Conservation (phyloP, 2,888 invertebrate species). For the Mechanitis messenoides region DNA sequence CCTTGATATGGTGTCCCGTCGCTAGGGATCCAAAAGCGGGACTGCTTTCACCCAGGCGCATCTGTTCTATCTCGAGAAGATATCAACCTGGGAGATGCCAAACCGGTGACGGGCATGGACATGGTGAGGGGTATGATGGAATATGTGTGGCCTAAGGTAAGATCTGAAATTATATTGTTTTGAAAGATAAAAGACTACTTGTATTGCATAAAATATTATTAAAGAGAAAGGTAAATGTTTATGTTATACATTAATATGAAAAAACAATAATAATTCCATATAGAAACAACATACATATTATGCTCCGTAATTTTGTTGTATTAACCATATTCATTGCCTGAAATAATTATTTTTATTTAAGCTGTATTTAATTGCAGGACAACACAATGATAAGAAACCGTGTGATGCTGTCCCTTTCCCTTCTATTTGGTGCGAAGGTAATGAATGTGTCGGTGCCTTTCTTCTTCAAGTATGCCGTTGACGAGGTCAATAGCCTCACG, state of each 20-base stretch:
- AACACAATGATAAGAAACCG: constrained; percentile 84
- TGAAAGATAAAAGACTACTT: not conserved
- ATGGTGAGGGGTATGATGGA: constrained; percentile 92
- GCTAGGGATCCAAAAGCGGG: constrained; percentile 79
- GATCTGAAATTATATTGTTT: constrained; percentile 22
- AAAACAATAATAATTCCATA: too few relatives aligned
- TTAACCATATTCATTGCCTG: not conserved
- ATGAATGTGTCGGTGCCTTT: constrained; percentile 96
- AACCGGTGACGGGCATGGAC: constrained; percentile 81
- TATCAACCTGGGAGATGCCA: constrained; percentile 77
- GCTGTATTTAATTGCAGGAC: constrained; percentile 70
- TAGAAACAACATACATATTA: too few relatives aligned
- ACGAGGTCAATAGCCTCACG: constrained; percentile 84
- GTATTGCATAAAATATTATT: constrained; percentile 3
- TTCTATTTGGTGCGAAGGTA: constrained; percentile 89
- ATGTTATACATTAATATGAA: too few relatives aligned
- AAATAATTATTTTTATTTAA: not conserved
- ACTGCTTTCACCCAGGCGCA: constrained; percentile 95
- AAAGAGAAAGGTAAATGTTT: too few relatives aligned
- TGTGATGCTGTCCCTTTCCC: constrained; percentile 88
- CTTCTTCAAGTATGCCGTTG: constrained; percentile 95
- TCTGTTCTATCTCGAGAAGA: constrained; percentile 81
- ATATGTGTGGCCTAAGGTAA: constrained; percentile 96
- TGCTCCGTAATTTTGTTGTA: not conserved
- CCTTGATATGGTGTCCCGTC: constrained; percentile 46